Conservation (phyloP, 2,888 invertebrate species). For the Erannis defoliaria region DNA sequence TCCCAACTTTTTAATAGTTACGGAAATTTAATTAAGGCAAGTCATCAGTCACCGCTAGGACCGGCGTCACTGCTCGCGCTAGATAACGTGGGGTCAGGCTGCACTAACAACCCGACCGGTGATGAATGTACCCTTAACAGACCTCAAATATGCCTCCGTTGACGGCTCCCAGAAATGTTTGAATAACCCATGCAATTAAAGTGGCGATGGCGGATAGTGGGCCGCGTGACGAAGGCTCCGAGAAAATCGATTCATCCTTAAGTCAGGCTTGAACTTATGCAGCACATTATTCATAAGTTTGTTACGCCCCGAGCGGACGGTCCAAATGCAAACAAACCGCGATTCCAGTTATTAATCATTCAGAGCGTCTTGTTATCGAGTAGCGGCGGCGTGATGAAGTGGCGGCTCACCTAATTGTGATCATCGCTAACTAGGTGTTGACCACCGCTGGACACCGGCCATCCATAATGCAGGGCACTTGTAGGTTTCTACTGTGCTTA, state of each 20-base stretch:
- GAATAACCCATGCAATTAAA: conserved; percentile 78
- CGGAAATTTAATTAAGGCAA: conserved; percentile 82
- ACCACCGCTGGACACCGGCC: conserved; percentile 61
- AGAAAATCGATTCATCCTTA: conserved; percentile 72
- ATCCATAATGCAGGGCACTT: conserved; percentile 61
- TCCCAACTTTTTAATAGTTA: conserved; percentile 60
- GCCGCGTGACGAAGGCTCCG: conserved; percentile 57
- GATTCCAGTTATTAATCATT: conserved; percentile 80
- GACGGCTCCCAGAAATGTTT: conserved; percentile 73
- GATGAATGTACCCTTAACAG: conserved; percentile 82
- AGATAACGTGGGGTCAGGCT: conserved; percentile 84
- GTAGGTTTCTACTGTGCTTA: conserved; percentile 5
- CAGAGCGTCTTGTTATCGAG: conserved; percentile 73
- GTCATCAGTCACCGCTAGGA: conserved; percentile 82
- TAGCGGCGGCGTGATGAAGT: conserved; percentile 74
- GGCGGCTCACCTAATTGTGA: conserved; percentile 76
- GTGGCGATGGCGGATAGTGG: conserved; percentile 55
- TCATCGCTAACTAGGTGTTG: conserved; percentile 72
- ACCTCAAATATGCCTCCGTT: conserved; percentile 81
- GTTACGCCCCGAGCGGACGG: conserved; percentile 68
- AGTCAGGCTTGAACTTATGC: conserved; percentile 65
- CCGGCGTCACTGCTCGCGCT: conserved; percentile 75
- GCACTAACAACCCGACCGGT: conserved; percentile 70
- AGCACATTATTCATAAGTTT: conserved; percentile 82
- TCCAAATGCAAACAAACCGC: conserved; percentile 77